Percentiles rank a stretch among this genome's conserved stretches.
Conservation (phyloP, 2,113 vertebrate genomes). For the Amphiprion percula region DNA sequence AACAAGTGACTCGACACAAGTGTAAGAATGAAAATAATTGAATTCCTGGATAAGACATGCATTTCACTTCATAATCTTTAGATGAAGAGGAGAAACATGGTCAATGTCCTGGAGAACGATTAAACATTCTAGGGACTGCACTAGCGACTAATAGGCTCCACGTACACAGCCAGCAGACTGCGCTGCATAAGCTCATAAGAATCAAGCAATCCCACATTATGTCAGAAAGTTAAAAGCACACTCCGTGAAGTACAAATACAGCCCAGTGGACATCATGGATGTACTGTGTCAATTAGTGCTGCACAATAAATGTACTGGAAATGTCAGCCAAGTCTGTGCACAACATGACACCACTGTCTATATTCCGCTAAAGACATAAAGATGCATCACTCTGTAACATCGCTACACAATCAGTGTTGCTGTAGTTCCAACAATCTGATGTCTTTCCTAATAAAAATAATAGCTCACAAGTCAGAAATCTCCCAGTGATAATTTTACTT, state of each 20-base stretch:
- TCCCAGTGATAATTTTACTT: too few species aligned
- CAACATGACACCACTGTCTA: too few species aligned
- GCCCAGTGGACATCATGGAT: neutral
- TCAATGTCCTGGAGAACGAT: slow-evolving; percentile 14
- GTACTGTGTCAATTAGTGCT: neutral
- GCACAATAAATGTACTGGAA: neutral
- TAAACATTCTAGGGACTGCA: neutral
- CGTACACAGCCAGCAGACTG: neutral
- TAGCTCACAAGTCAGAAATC: too few species aligned
- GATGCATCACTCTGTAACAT: too few species aligned
- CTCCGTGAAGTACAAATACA: neutral
- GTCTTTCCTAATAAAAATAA: too few species aligned
- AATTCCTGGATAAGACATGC: slow-evolving; percentile 12
- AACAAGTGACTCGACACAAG: slow-evolving; percentile 14
- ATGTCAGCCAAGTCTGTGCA: neutral
- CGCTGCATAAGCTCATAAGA: neutral
- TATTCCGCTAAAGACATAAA: too few species aligned
- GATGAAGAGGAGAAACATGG: neutral
- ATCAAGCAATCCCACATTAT: neutral
- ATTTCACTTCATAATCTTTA: slow-evolving; percentile 25
- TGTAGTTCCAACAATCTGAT: too few species aligned
- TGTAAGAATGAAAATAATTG: slow-evolving; percentile 24
- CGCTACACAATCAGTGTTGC: too few species aligned
- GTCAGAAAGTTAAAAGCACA: neutral
- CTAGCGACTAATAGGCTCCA: neutral